Base-by-base conservation (phyloP, 2,888 invertebrate species). In the Apamea epomidion region DNA sequence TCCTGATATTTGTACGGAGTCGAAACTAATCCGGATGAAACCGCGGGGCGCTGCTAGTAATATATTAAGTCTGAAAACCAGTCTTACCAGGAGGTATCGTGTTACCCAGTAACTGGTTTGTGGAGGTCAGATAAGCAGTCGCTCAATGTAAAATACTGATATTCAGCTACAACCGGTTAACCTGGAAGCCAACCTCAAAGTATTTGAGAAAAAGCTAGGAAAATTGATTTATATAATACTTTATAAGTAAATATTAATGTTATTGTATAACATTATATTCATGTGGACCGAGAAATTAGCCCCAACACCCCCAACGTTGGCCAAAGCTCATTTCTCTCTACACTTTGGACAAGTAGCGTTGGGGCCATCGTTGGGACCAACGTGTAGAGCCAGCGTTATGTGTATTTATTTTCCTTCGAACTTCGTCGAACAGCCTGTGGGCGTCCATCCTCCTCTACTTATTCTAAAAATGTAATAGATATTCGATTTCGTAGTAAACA, bases 401-500 rank as follows among this genome's bases (percentile, higher is more conserved):
- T 37, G 37, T 37, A 76, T 65, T 51, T 82, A 76, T 76, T 76
- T 67, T 68, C 42, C n/a, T 68, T 16, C n/a, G 2, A 67, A 76
- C 42, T 67, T 60, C 10, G 1, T 21, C 21, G 60, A 60, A 75
- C 8, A 0, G 51, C 82, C 76, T 42, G 76, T 60, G 60, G 80
- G 80, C 80, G 76, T 60, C 14, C 32, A 18, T 29, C 51, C 51
- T 29, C 71, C 29, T 74, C 76, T 42, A 80, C 76, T 48, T 68
- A 48, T 74, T 80, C 84, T 74, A 77, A 84, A 87, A 87, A 64
- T 69, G 68, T 80, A 76, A 82, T 82, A 81, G 54, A 81, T 85
- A 81, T 81, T 84, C 70, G 77, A 77, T 77, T 74, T 81, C 81
- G 32, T 10, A 70, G 62, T 81, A 60, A 82, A 82, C 60, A 60